phyloP scores from a whole-genome alignment of 2,888 invertebrate species.

The Trichopria drosophilae region DNA sequence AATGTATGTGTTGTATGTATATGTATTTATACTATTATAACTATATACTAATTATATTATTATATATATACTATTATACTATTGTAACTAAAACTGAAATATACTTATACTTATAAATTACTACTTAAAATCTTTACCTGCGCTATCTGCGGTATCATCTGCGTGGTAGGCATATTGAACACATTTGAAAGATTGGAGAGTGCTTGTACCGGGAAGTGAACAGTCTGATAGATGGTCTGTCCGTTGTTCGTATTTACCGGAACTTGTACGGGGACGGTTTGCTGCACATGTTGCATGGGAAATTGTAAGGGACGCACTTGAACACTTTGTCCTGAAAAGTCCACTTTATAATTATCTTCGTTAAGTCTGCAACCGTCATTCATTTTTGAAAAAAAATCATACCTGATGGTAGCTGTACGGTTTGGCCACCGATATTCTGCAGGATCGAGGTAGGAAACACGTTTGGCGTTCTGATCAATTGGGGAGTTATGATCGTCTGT shows the following conservation, averaged over 20 bases:
- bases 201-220: conserved; percentile 90
- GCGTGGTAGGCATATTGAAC: conserved; percentile 69
- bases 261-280: conserved; percentile 87
- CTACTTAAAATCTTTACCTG: conserved; percentile 60
- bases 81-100: no score
- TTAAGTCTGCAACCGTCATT: no score
- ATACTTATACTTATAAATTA: background rate
- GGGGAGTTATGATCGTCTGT: conserved; percentile 60
- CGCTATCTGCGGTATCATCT: conserved; percentile 81
- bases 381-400: conserved; percentile 1
- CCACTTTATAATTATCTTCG: no score
- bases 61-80: no score
- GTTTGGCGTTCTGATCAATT: conserved; percentile 72
- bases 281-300: conserved; percentile 67
- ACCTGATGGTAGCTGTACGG: conserved; percentile 72
- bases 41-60: no score
- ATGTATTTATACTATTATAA: no score
- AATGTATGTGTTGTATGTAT: no score
- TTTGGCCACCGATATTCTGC: conserved; percentile 69
- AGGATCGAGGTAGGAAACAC: conserved; percentile 70
- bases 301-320: conserved; percentile 72
- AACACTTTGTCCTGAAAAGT: conserved; percentile 69
- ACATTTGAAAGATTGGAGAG: conserved; percentile 65
- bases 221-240: conserved; percentile 93
- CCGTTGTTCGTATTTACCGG: conserved; percentile 82